Evolutionary conservation across 2,888 invertebrate genomes (phyloP), one percentile per base, ranked within the genome.

Genomic region (Formica aserva): DNA sequence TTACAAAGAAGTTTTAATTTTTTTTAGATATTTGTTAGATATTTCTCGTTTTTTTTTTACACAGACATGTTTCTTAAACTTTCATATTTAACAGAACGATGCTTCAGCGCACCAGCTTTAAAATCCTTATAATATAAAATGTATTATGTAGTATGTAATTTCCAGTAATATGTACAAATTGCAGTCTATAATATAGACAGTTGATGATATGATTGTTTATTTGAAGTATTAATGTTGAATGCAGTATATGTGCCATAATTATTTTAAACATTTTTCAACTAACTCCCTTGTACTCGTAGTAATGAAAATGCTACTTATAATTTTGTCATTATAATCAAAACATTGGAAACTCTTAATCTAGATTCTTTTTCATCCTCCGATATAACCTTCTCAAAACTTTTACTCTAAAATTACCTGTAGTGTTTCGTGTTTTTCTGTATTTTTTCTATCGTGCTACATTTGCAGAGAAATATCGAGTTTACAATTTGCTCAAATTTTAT

Each of bases 201-300:
- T 60, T 62, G 60, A 62, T 32, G 41, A 74, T 62, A 72, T 18
- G n/a, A 22, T 60, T 62, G 74, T 75, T 62, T 62, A 75, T 62
- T 57, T 72, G 38, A 72, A 15, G 22, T 62, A 45, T 62, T 62
- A 57, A 32, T 32, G 15, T 62, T 75, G 45, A 45, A 45, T 45
- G 18, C n/a, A 57, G 52, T 32, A 15, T 41, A 41, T n/a, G 32
- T 62, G 62, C 29, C 29, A 62, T 62, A 32, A 62, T 74, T 32
- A 75, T 15, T 45, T 75, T 11, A 29, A 41, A 45, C 18, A 74
- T 60, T 60, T 35, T 15, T 22, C 22, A 18, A 29, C 13, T 15
- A 9, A 57, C 45, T 48, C 1, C 3, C 4, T 29, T 76, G 5
- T 65, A 45, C 1, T 35, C 8, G 22, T 65, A 75, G n/a, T n/a